Evolutionary conservation across 2,113 vertebrate genomes (phyloP).

Genomic region (Ovibos moschatus): DNA sequence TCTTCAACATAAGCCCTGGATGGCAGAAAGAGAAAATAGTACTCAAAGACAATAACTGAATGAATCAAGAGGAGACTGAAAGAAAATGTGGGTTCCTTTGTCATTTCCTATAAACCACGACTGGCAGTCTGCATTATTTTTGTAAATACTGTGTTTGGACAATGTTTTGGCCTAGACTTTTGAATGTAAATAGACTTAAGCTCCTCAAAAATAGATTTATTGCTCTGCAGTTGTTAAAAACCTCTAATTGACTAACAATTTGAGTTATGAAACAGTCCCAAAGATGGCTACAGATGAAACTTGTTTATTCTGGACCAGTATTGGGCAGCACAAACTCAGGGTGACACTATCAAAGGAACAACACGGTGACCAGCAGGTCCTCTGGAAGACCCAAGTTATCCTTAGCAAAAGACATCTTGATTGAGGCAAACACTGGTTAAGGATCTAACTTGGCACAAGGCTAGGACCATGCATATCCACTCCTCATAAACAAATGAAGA

Average conservation of each 20-base stretch:
- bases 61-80: not conserved
- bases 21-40: not conserved
- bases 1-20: not conserved
- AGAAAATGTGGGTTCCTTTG: not conserved
- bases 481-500: not conserved
- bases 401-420: not conserved
- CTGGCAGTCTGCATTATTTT: not conserved
- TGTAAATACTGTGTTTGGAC: not conserved
- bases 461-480: not conserved
- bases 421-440: not conserved
- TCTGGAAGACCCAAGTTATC: not conserved
- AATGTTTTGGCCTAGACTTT: not conserved
- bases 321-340: not conserved
- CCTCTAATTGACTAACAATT: not conserved
- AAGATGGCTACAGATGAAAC: not conserved
- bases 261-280: not conserved
- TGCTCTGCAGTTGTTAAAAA: not conserved
- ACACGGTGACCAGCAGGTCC: not conserved
- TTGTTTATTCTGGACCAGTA: not conserved
- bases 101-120: not conserved
- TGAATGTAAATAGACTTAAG: not conserved
- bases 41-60: not conserved
- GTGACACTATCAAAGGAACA: not conserved
- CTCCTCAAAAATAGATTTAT: not conserved
- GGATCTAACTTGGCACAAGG: not conserved